A percentile compares a stretch with the other conserved stretches of the same genome.
Evolutionary conservation across 2,797 vertebrate species (phyloP).

Genomic region (Cheracebus regulus): DNA sequence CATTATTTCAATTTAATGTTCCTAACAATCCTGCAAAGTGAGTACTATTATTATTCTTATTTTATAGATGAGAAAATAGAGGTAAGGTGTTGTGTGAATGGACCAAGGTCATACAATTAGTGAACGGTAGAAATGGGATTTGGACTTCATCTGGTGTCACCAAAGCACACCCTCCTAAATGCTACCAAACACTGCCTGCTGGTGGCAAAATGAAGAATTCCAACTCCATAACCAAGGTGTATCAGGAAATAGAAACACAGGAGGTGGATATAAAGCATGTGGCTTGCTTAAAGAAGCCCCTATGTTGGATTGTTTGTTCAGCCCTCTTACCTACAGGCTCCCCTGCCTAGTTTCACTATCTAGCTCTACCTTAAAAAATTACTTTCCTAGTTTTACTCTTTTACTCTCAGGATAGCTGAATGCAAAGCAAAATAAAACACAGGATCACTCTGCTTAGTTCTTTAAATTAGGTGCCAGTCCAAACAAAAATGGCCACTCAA

Average conservation of each 20-base stretch:
- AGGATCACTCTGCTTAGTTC: not conserved
- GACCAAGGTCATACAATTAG: not conserved
- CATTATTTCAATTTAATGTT: not conserved
- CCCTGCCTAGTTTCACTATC: not conserved
- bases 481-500: not conserved
- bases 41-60: not conserved
- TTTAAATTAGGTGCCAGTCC: not conserved
- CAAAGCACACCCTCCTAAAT: not conserved
- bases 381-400: not conserved
- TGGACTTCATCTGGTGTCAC: not conserved
- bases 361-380: not conserved
- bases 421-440: not conserved
- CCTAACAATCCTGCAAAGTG: not conserved
- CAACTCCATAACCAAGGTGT: not conserved
- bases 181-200: not conserved
- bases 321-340: too few species aligned
- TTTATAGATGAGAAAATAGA: not conserved
- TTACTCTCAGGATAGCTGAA: not conserved
- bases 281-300: not conserved
- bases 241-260: not conserved
- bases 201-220: not conserved
- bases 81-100: not conserved
- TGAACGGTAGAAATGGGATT: not conserved
- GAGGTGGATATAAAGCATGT: fast-evolving
- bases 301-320: not conserved